Base-by-base conservation (phyloP, 1,140 invertebrate species). In the Hylaeus volcanicus region DNA sequence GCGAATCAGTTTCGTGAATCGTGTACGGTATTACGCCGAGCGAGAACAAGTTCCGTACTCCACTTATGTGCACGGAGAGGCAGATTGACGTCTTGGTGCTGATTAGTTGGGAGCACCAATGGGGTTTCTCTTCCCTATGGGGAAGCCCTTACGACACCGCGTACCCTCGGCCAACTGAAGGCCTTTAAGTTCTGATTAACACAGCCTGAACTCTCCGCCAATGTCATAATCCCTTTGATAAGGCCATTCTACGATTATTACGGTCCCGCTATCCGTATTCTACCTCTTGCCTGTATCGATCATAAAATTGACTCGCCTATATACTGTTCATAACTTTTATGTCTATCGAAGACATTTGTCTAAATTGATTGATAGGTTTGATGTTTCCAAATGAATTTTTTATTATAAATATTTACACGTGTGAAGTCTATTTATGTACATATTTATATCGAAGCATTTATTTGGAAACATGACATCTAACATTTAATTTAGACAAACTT, bases 151-250 rank as follows among this genome's bases (percentile, higher is more conserved):
- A 73, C 81, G 72, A 80, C 80, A 74, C 69, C 58, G 63, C 55
- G 74, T 73, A 88, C 84, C 73, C 74, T 82, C 71, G 51, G 45
- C 73, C 65, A 69, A 68, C 75, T 41, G 64, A 83, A 78, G 79
- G 82, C 68, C 85, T 84, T 90, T 85, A 90, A 89, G 85, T 88
- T 75, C 81, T 88, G 89, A 90, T 90, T 90, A 90, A 88, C 83
- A 58, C 79, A 72, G 74, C 77, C 74, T 63, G 77, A 77, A 87
- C 78, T 87, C 85, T 84, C 77, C 41, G 55, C 63, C 79, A 82
- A 89, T 86, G 83, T 86, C 81, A 83, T 90, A 87, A 88, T 90
- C 86, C 79, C 85, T 85, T 85, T 86, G 87, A 88, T 80, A 82
- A 79, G 63, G 60, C 69, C 77, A 78, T 85, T 83, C 60, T 74